Evolutionary conservation across 2,888 invertebrate genomes (phyloP).

Genomic region (Thera britannica): DNA sequence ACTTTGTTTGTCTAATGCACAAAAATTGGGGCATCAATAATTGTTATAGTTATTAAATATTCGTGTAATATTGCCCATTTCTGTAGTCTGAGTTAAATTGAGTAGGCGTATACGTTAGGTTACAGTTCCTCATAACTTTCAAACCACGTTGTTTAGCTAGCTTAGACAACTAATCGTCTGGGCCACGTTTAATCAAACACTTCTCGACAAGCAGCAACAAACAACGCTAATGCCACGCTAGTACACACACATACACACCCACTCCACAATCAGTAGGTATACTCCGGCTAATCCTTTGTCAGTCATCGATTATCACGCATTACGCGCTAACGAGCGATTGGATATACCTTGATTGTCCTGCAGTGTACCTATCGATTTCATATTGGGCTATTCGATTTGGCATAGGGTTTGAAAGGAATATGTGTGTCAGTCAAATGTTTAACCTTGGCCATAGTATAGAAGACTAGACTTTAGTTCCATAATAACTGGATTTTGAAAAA

Average conservation of each 20-base stretch:
- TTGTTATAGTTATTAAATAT: no score
- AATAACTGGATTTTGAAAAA: no score
- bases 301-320: constrained; percentile 22
- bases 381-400: constrained; percentile 2
- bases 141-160: neutral
- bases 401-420: neutral
- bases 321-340: constrained; percentile 23
- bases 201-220: constrained; percentile 9
- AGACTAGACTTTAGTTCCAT: no score
- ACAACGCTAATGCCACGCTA: constrained; percentile 3
- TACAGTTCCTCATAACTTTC: neutral
- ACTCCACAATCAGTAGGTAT: constrained; percentile 7
- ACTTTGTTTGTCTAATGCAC: neutral
- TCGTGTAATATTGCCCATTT: no score
- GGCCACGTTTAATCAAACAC: constrained; percentile 9
- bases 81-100: no score
- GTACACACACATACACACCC: constrained; percentile 1
- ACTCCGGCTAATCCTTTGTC: constrained; percentile 26
- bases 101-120: no score
- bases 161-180: neutral
- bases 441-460: neutral
- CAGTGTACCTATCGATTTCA: constrained; percentile 21
- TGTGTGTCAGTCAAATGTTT: neutral
- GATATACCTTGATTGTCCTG: constrained; percentile 23
- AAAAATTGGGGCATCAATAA: no score